A percentile compares a stretch with the other conserved stretches of the same genome.
phyloP scores from a whole-genome alignment of 2,888 invertebrate genomes.

The Trissoscelio sp. region DNA sequence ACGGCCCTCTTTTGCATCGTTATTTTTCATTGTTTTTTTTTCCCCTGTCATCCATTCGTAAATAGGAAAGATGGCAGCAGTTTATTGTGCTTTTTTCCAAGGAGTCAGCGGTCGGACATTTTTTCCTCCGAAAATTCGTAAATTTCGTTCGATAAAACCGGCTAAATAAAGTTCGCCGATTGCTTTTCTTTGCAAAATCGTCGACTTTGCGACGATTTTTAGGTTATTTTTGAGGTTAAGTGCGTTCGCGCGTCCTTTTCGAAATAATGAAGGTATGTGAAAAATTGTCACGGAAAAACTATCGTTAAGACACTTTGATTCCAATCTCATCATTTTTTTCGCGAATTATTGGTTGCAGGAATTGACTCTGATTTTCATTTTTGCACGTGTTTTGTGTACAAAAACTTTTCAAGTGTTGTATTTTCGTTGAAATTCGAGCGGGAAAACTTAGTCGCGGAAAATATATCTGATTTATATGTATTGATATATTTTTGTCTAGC shows the following conservation, averaged over 20 bases:
- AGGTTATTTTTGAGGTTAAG: conserved; percentile 70
- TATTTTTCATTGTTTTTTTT: conserved; percentile 83
- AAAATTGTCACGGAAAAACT: conserved; percentile 70
- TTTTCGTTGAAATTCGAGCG: conserved; percentile 52
- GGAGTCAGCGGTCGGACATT: conserved; percentile 79
- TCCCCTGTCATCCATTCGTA: conserved; percentile 83
- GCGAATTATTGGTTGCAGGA: conserved; percentile 27
- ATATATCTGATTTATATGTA: conserved; percentile 42
- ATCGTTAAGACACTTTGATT: conserved; percentile 62
- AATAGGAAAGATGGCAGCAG: conserved; percentile 84
- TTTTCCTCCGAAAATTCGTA: conserved; percentile 75
- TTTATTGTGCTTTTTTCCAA: conserved; percentile 83
- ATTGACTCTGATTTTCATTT: neutral
- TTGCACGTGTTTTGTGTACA: conserved; percentile 3
- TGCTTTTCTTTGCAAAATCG: conserved; percentile 60
- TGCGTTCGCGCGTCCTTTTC: conserved; percentile 69
- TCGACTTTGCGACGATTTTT: conserved; percentile 57
- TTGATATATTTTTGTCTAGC: conserved; percentile 25
- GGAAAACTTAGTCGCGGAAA: conserved; percentile 50
- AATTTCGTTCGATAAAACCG: conserved; percentile 54
- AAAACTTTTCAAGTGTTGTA: conserved; percentile 22
- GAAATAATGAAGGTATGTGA: conserved; percentile 71
- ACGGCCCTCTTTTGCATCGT: conserved; percentile 61
- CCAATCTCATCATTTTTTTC: conserved; percentile 60
- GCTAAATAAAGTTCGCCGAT: conserved; percentile 42